Conservation (phyloP, 2,797 vertebrate species). For the Amblyopsis hoosieri region DNA sequence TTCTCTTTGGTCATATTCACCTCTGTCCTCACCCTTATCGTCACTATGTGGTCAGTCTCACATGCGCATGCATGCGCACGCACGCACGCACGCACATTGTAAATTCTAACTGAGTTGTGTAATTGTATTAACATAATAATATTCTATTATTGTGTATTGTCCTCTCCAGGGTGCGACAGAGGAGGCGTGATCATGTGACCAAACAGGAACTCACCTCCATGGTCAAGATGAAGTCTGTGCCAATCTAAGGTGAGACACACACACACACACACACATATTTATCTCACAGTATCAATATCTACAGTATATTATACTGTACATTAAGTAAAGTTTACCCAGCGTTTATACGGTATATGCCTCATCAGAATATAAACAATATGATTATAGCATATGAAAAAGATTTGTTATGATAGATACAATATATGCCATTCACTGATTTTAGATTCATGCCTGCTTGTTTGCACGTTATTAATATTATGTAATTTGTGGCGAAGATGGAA, state of each 20-base stretch:
- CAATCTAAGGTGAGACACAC: conserved; percentile 63
- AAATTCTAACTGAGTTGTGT: too few relatives aligned
- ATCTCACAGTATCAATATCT: too few relatives aligned
- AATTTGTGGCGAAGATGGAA: background rate
- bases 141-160: background rate
- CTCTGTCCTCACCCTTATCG: conserved; percentile 70
- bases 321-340: too few relatives aligned
- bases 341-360: too few relatives aligned
- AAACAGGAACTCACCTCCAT: conserved; percentile 81
- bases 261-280: background rate
- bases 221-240: conserved; percentile 85
- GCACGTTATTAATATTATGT: conserved; percentile 1
- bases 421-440: too few relatives aligned
- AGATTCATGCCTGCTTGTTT: background rate
- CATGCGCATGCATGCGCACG: conserved; percentile 16
- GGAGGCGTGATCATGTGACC: conserved; percentile 69
- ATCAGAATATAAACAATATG: too few relatives aligned
- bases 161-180: conserved; percentile 69
- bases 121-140: background rate
- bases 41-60: conserved; percentile 75
- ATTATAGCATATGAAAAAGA: too few relatives aligned
- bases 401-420: too few relatives aligned
- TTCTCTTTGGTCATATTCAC: conserved; percentile 75
- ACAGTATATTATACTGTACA: too few relatives aligned
- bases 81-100: conserved; percentile 5